Percentiles rank a stretch among this genome's conserved stretches.
Conservation (phyloP, 2,888 invertebrate genomes). For the Mactromeris polynyma region DNA sequence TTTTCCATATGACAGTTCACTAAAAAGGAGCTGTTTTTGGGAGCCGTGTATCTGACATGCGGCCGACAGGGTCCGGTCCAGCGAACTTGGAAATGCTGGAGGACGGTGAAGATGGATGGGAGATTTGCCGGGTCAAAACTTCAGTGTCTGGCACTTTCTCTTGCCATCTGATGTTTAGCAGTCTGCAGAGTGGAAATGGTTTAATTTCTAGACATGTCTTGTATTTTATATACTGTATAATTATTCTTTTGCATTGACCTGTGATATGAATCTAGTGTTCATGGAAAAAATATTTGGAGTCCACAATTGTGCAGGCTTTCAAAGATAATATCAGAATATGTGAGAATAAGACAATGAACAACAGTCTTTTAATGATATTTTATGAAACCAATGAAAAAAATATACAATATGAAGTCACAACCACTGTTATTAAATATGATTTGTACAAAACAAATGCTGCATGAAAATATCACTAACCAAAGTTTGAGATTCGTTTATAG, state of each 20-base stretch:
- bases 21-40: slow-evolving; percentile 23
- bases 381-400: slow-evolving; percentile 27
- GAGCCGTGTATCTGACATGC: slow-evolving; percentile 21
- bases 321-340: not conserved
- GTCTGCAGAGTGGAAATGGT: not conserved
- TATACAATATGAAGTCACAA: slow-evolving; percentile 30
- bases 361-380: not conserved
- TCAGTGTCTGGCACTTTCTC: slow-evolving; percentile 34
- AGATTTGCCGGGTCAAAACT: not conserved
- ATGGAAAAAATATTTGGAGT: too few species aligned
- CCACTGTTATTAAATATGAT: slow-evolving; percentile 16
- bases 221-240: too few species aligned
- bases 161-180: too few species aligned
- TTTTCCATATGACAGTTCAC: slow-evolving; percentile 17
- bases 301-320: too few species aligned
- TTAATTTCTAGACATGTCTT: slow-evolving; percentile 20
- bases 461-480: not conserved
- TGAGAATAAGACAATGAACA: not conserved
- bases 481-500: not conserved
- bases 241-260: too few species aligned
- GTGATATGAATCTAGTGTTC: too few species aligned
- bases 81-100: not conserved
- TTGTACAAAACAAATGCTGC: not conserved
- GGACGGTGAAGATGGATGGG: not conserved
- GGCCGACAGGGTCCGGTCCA: slow-evolving; percentile 24